A percentile compares a stretch with the other conserved stretches of the same genome.
Conservation (phyloP, 2,888 invertebrate species). For the Drepanosiphum platanoidis region DNA sequence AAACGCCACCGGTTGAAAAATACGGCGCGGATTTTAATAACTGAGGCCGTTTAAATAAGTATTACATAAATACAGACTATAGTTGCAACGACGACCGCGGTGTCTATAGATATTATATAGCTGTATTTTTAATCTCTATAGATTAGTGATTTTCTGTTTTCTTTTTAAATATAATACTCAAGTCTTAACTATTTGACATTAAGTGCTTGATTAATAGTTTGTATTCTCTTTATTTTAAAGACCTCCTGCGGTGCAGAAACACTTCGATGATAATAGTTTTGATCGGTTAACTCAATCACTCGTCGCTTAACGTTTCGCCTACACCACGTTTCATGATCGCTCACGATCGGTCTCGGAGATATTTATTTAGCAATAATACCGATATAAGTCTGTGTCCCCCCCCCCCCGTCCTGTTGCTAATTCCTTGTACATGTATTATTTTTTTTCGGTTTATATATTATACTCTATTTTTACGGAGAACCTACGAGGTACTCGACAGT, state of each 20-base stretch:
- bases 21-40: neutral
- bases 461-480: slow-evolving; percentile 13
- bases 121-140: neutral
- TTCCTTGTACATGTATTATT: neutral
- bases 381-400: no score
- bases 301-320: slow-evolving; percentile 15
- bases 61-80: no score
- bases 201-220: slow-evolving; percentile 29
- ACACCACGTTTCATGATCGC: slow-evolving; percentile 15
- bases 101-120: neutral
- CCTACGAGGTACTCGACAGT: slow-evolving; percentile 2
- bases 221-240: slow-evolving; percentile 15
- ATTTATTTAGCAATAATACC: slow-evolving; percentile 14
- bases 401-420: neutral
- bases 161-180: slow-evolving; percentile 23
- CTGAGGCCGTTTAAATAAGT: neutral
- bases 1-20: no score
- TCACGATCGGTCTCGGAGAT: neutral
- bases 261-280: slow-evolving; percentile 29
- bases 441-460: neutral
- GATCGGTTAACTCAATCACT: slow-evolving; percentile 33
- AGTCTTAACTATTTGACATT: neutral
- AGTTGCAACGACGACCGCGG: no score
- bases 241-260: slow-evolving; percentile 23
- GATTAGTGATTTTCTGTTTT: neutral